Evolutionary conservation across 2,888 invertebrate genomes (phyloP), one percentile per base, ranked within the genome.

Genomic region (Mylabris sibirica): DNA sequence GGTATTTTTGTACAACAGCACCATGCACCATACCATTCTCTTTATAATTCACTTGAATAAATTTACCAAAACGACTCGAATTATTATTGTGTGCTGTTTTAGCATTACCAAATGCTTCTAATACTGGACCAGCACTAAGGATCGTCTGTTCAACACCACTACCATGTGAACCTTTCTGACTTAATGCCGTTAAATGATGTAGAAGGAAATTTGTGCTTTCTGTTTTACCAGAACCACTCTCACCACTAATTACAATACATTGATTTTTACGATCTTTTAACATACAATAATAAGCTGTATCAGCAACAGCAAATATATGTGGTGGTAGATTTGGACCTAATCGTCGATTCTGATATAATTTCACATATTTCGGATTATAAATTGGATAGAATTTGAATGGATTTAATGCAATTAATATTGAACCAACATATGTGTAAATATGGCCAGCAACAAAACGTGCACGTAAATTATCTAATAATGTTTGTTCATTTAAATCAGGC

Each of bases 11-110:
- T 68, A 98, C 97, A 74, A 97, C 95, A 60, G 98, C 97, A 77
- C 98, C 98, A 82, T 97, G 97, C 24, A 98, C 97, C 95, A 97
- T 97, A 78, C 98, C 98, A 90, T 98, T 98, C 87, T 97, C 97
- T 83, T 96, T 95, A 85, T 98, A 98, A 86, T 97, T 97, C 77
- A 98, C 84, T 89, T 98, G 97, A 77, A 98, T 97, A 85, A 98
- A 98, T 86, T 98, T 98, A 63, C 98, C 98, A 86, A 98, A 98
- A 73, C 98, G 89, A 87, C 97, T 97, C 3, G 97, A 97, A 85
- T 98, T 98, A 86, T 98, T 97, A 84, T 98, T 98, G 83, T 98
- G 97, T 2, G 97, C 95, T 38, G 98, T 98, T 87, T 97, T 98
- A 0, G 98, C 97, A 87, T 98, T 98, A n/a, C 98, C 98, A 85